Conservation (phyloP, 2,888 invertebrate genomes). For the Elmis aenea region DNA sequence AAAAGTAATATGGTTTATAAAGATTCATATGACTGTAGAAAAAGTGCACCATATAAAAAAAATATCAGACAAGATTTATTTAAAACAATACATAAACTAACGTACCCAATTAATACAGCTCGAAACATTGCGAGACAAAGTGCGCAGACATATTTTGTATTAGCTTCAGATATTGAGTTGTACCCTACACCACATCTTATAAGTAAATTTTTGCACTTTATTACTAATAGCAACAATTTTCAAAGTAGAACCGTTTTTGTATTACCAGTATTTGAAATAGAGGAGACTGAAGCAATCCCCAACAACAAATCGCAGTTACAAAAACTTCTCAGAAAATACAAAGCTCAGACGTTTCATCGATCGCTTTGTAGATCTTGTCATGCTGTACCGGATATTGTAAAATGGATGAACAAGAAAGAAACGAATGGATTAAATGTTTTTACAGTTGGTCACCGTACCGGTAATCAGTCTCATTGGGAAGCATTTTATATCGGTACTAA, state of each 20-base stretch:
- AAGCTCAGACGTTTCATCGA: slow-evolving; percentile 32
- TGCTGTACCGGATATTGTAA: slow-evolving; percentile 13
- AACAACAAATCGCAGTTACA: slow-evolving; percentile 30
- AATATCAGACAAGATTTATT: too few species aligned
- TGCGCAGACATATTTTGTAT: slow-evolving; percentile 31
- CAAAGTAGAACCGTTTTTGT: slow-evolving; percentile 35
- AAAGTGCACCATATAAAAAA: too few species aligned
- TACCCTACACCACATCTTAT: slow-evolving; percentile 31
- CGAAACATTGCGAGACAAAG: slow-evolving; percentile 30
- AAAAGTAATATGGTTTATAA: too few species aligned
- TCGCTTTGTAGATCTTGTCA: slow-evolving; percentile 25
- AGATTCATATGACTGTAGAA: too few species aligned
- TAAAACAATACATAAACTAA: slow-evolving; percentile 23
- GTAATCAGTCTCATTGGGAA: slow-evolving; percentile 31
- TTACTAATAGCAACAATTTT: background rate
- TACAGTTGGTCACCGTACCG: slow-evolving; percentile 29
- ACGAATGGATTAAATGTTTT: slow-evolving; percentile 28
- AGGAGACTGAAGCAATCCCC: slow-evolving; percentile 21
- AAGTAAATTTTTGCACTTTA: slow-evolving; percentile 21
- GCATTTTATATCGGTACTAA: slow-evolving; percentile 37
- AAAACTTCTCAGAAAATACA: slow-evolving; percentile 27
- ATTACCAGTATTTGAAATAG: slow-evolving; percentile 34
- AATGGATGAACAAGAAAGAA: slow-evolving; percentile 27
- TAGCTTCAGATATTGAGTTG: slow-evolving; percentile 33
- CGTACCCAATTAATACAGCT: slow-evolving; percentile 32